These are phyloP conservation scores for Halcyon chelicuti DNA, from an alignment of 2,797 vertebrate genomes.

Conservation along the genomic window DNA sequence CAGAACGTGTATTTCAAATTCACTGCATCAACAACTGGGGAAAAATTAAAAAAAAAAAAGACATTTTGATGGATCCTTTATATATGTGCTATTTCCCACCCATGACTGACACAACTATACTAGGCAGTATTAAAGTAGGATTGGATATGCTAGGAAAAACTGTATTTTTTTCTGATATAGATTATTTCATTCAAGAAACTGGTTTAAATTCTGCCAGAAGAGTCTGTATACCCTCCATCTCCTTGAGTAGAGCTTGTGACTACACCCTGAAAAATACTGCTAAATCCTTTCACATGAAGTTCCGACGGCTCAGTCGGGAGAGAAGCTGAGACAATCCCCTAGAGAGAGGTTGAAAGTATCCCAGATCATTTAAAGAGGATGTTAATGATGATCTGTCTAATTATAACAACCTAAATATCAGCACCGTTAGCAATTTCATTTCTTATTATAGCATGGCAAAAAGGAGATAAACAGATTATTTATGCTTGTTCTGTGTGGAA, in stretches of 20 bases:
- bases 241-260: background rate
- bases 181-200: background rate
- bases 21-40: background rate
- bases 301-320: background rate
- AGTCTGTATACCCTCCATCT: background rate
- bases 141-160: background rate
- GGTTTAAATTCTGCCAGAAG: background rate
- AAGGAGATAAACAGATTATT: constrained; percentile 55
- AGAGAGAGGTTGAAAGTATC: constrained; percentile 15
- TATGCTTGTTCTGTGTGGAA: background rate
- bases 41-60: background rate
- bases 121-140: background rate
- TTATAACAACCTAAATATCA: constrained; percentile 31
- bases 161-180: background rate
- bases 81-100: background rate
- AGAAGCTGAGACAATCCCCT: background rate
- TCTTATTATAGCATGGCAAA: constrained; percentile 14
- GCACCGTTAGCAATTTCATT: background rate
- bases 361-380: constrained; percentile 25
- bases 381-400: constrained; percentile 46
- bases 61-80: background rate
- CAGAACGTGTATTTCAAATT: background rate
- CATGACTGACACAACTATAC: background rate
- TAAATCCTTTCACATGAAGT: background rate
- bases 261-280: background rate